These are phyloP conservation scores for Platysteira castanea DNA, from an alignment of 2,113 vertebrate genomes.

Conservation along the genomic window DNA sequence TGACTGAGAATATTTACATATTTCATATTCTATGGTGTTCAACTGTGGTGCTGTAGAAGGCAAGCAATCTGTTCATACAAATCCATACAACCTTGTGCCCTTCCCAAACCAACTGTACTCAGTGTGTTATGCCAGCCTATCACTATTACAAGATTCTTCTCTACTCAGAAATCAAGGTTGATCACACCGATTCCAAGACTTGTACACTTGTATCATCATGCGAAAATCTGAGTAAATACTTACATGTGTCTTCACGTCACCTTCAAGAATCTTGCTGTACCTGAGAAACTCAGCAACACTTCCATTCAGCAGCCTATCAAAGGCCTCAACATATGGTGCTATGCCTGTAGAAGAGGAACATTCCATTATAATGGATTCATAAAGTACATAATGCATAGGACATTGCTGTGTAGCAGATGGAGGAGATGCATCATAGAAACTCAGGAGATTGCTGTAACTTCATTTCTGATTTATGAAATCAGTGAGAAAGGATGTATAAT, in stretches of 20 bases:
- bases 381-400: background rate
- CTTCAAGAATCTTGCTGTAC: constrained; percentile 85
- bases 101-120: background rate
- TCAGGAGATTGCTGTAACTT: background rate
- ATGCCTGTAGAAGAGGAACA: constrained; percentile 69
- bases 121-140: background rate
- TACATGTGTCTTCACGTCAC: constrained; percentile 91
- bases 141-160: background rate
- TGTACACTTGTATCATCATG: background rate
- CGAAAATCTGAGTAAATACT: constrained; percentile 60
- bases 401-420: background rate
- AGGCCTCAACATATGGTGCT: constrained; percentile 84
- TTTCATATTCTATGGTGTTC: background rate
- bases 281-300: constrained; percentile 86
- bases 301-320: constrained; percentile 82
- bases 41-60: background rate
- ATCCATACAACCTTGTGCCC: background rate
- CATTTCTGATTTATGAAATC: background rate
- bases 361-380: background rate
- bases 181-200: background rate
- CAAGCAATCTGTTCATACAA: background rate
- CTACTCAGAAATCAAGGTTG: background rate
- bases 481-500: background rate
- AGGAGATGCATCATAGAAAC: background rate
- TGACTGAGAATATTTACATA: background rate